Conservation (phyloP, 2,888 invertebrate species). For the Acrobasis consociella region DNA sequence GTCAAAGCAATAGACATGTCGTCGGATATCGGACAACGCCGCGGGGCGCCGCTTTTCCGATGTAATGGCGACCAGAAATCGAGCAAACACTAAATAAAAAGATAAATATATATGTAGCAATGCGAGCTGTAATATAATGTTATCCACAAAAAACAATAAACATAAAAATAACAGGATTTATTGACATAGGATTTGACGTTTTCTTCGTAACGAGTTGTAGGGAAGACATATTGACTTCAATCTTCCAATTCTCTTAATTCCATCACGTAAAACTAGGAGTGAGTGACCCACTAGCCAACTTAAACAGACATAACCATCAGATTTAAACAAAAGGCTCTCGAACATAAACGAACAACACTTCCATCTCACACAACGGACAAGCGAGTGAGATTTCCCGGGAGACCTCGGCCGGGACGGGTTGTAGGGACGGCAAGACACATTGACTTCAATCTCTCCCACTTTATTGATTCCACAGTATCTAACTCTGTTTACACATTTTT, state of each 20-base stretch:
- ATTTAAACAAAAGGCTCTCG: background rate
- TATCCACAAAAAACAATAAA: background rate
- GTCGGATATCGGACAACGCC: constrained; percentile 1
- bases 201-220: too few relatives aligned
- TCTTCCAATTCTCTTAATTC: background rate
- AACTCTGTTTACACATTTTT: too few relatives aligned
- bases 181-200: too few relatives aligned
- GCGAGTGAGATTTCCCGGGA: background rate
- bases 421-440: background rate
- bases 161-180: background rate
- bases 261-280: too few relatives aligned
- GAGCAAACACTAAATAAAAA: too few relatives aligned
- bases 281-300: background rate
- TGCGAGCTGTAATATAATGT: background rate
- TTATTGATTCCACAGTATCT: background rate
- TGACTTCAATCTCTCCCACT: background rate
- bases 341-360: background rate
- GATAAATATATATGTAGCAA: too few relatives aligned
- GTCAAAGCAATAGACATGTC: background rate
- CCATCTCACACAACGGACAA: background rate
- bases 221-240: background rate
- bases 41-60: background rate
- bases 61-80: too few relatives aligned
- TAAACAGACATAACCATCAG: background rate
- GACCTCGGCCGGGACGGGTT: background rate